phyloP scores from a whole-genome alignment of 2,113 vertebrate genomes.

The Azemiops feae region DNA sequence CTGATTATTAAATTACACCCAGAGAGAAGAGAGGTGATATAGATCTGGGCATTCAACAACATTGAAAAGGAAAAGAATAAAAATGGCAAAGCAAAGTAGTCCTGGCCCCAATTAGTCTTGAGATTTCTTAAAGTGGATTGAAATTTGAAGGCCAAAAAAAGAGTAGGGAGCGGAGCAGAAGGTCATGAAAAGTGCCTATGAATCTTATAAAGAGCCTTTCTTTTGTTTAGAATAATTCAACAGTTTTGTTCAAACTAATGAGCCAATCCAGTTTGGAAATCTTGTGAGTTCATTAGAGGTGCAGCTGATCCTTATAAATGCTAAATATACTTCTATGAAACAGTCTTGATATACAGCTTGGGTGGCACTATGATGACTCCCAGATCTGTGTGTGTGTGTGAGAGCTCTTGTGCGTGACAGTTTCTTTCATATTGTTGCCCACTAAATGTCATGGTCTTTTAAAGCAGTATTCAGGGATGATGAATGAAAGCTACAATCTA shows the following conservation, averaged over 20 bases:
- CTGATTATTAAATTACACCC: slow-evolving; percentile 68
- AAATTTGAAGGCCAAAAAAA: slow-evolving; percentile 71
- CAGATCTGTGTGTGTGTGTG: not conserved
- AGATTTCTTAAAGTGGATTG: slow-evolving; percentile 84
- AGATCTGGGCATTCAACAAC: slow-evolving; percentile 54
- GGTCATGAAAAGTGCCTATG: slow-evolving; percentile 84
- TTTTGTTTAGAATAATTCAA: slow-evolving; percentile 75
- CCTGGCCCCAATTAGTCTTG: slow-evolving; percentile 70
- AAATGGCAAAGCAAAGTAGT: slow-evolving; percentile 34
- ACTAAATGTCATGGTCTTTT: not conserved
- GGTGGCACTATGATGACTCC: not conserved
- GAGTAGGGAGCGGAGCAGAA: slow-evolving; percentile 72
- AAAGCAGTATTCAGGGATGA: not conserved
- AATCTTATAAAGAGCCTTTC: slow-evolving; percentile 71
- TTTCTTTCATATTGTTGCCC: not conserved
- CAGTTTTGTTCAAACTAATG: slow-evolving; percentile 65
- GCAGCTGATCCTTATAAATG: slow-evolving; percentile 21
- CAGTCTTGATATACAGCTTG: not conserved
- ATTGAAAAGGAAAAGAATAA: not conserved
- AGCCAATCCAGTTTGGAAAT: slow-evolving; percentile 69
- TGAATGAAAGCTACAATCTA: not conserved
- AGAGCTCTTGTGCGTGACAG: not conserved
- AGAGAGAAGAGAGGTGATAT: slow-evolving; percentile 59
- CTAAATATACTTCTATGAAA: slow-evolving; percentile 18
- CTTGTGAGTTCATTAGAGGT: slow-evolving; percentile 53